Evolutionary conservation across 2,888 invertebrate genomes (phyloP), one percentile per base, ranked within the genome.

Genomic region (Margaritifera margaritifera): DNA sequence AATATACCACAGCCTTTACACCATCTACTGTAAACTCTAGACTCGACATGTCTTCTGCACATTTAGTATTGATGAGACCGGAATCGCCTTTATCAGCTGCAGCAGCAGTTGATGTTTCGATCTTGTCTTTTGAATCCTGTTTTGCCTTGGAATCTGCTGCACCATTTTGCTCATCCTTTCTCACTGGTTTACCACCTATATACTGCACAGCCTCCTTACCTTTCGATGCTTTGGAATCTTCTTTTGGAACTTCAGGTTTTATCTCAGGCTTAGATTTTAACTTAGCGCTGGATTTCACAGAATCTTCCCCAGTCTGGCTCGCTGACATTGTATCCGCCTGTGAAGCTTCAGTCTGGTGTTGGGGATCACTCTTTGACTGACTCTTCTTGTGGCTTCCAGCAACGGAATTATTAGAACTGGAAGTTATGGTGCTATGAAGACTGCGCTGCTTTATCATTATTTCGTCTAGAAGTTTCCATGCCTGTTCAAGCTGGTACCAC

Each of bases 401-500:
- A 3, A 22, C 24, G 4, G 51, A 42, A 5, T 25, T 52, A 51
- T 27, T 22, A 27, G 2, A 51, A 15, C 20, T 52, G 50, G 19
- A 27, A 65, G 52, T 57, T 51, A 15, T 8, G n/a, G 11, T 54
- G 42, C 15, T 15, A 42, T 64, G 62, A 27, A 70, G 18, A 24
- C 54, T 54, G 55, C 58, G 58, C 51, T 75, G 74, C 2, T 52
- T 55, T 19, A 56, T 24, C 62, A 69, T 71, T 4, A 73, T 60
- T 0, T 25, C 19, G 20, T 77, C 66, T 59, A 80, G 71, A 20
- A 71, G 57, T 51, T 71, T 65, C 79, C 79, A 80, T 19, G 72
- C 70, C 62, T 74, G 73, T 73, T 80, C 80, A 55, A 80, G 69
- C 64, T 79, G 72, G 62, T 71, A 79, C 71, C 78, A 73, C 64